Base-by-base conservation (phyloP, 2,113 vertebrate genomes). In the Leptobrachium ailaonicum region DNA sequence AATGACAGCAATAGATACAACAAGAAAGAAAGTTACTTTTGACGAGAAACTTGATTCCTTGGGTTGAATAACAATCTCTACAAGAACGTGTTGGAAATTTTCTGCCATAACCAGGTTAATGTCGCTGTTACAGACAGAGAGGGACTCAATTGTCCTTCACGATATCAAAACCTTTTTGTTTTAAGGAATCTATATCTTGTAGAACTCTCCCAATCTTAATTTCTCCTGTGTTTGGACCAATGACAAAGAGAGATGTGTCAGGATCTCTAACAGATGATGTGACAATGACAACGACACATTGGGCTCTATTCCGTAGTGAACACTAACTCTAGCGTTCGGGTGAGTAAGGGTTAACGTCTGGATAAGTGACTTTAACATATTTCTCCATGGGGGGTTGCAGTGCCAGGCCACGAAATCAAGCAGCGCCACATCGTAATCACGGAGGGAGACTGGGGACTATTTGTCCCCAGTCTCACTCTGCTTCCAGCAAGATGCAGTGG, bases 231-330 rank as follows among this genome's bases (percentile, higher is more conserved):
- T 88, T 83, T 78, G 83, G 80, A 1, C 87, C 85, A 71, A 88
- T 84, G 0, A 41, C 0, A 70, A 88, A 88, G 3, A 88, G 84
- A 0, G 85, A 84, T 0, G 87, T 83, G 2, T 89, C 88, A 0
- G 86, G 87, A 84, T 82, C 68, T 84, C 85, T 32, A 87, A 69
- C 20, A 88, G 77, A 8, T 45, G 83, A 54, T 88, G 86, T 73
- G 84, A 86, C 50, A 88, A 77, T 79, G 86, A 86, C 50, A 88
- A 77, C 79, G 86, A 86, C 62, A 84, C 83, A 0, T 87, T 88
- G 85, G 20, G 20, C 20, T 32, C 20, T 32, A 32, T 32, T 32
- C 20, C 20, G 20, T 32, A 32, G 20, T 32, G 20, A 32, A 32
- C 20, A 32, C 20, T 32, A 32, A 32, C 20, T 32, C 20, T 32